Percentiles rank a stretch among this genome's conserved stretches.
phyloP scores from a whole-genome alignment of 1,140 invertebrate genomes.

The Bombus pyrosoma region DNA sequence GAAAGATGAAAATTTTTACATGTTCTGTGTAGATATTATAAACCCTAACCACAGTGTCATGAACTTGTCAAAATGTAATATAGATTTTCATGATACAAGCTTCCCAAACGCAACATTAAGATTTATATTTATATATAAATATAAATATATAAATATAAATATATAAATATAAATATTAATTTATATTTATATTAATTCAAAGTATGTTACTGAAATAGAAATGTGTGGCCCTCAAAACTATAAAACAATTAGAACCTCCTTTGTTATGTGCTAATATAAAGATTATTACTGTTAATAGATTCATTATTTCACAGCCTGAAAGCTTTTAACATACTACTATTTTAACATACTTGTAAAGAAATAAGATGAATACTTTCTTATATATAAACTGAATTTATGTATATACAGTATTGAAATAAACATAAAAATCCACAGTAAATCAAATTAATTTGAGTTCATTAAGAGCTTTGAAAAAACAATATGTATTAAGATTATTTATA shows the following conservation, averaged over 20 bases:
- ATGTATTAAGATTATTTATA: constrained; percentile 50
- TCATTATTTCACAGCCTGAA: constrained; percentile 68
- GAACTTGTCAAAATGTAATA: constrained; percentile 32
- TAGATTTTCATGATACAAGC: constrained; percentile 59
- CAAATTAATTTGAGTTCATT: constrained; percentile 50
- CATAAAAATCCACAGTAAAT: constrained; percentile 34
- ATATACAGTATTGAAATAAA: constrained; percentile 61
- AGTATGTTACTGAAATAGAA: constrained; percentile 39
- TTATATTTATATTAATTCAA: constrained; percentile 17
- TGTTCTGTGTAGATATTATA: constrained; percentile 66
- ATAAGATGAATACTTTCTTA: constrained; percentile 48
- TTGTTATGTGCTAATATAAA: constrained; percentile 50
- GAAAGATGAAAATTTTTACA: constrained; percentile 71
- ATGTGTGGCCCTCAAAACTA: constrained; percentile 26
- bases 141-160: constrained; percentile 3
- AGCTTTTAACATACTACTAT: constrained; percentile 59
- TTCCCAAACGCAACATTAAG: constrained; percentile 70
- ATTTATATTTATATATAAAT: constrained; percentile 47
- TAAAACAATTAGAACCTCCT: constrained; percentile 33
- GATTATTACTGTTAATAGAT: constrained; percentile 60
- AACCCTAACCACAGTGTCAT: constrained; percentile 54
- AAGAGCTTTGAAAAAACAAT: constrained; percentile 12
- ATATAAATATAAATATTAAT: not conserved
- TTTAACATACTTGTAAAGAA: constrained; percentile 44
- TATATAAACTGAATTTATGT: constrained; percentile 60